These are phyloP conservation scores for Mungos mungo DNA, from an alignment of 2,113 vertebrate species.

Conservation along the genomic window DNA sequence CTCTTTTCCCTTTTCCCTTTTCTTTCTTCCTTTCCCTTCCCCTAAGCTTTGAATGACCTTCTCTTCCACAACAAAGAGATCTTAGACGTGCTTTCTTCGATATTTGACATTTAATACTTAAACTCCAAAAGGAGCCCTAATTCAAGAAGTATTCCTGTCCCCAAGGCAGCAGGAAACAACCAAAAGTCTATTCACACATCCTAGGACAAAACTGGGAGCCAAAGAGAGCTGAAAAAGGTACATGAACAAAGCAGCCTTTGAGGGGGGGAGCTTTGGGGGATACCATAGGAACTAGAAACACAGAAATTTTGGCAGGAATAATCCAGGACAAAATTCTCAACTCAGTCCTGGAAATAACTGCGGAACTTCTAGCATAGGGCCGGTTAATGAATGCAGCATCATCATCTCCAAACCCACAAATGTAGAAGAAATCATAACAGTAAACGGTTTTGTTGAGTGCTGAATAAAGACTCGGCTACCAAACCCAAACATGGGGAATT, in stretches of 20 bases:
- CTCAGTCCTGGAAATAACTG: neutral
- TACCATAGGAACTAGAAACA: neutral
- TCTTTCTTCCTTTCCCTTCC: neutral
- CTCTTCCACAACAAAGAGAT: conserved; percentile 48
- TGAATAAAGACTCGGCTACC: neutral
- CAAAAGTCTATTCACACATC: conserved; percentile 31
- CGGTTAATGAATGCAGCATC: neutral
- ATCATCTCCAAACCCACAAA: neutral
- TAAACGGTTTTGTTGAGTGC: neutral
- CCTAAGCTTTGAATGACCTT: conserved; percentile 47
- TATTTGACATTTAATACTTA: conserved; percentile 59
- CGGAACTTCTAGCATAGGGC: too few species aligned
- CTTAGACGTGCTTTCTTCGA: conserved; percentile 60
- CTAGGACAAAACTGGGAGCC: neutral
- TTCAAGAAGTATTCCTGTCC: conserved; percentile 46
- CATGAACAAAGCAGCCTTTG: neutral
- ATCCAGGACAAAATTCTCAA: neutral
- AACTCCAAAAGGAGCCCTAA: conserved; percentile 66
- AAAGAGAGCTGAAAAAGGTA: neutral
- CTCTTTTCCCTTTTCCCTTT: neutral
- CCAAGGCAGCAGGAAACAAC: conserved; percentile 59
- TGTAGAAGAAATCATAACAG: neutral
- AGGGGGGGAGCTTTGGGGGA: rapidly evolving
- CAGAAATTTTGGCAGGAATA: neutral
- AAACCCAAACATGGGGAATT: neutral